Percentiles rank a stretch among this genome's conserved stretches.
Evolutionary conservation across 2,113 vertebrate genomes (phyloP).

Genomic region (Xenus cinereus): DNA sequence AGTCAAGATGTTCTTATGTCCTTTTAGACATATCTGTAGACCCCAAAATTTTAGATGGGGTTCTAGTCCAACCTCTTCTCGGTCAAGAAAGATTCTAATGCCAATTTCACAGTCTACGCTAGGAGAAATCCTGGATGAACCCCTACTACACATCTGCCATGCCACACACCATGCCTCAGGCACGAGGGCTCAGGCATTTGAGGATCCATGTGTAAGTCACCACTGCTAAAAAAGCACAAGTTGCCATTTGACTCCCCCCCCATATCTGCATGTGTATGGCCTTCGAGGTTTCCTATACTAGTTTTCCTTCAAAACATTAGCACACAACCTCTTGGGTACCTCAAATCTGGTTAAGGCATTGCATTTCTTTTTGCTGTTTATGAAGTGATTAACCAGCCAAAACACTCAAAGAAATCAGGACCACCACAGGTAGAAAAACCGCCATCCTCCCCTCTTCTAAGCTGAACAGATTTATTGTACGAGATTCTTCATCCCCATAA

Average conservation of each 20-base stretch:
- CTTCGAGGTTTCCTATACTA: background rate
- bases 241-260: background rate
- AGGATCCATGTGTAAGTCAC: background rate
- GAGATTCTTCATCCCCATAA: background rate
- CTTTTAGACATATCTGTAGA: background rate
- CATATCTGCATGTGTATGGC: background rate
- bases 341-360: background rate
- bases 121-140: background rate
- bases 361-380: background rate
- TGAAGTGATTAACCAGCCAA: background rate
- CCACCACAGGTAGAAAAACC: background rate
- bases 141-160: background rate
- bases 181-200: background rate
- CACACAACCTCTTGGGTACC: accelerated
- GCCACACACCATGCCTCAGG: background rate
- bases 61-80: background rate
- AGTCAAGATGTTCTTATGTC: background rate
- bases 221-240: background rate
- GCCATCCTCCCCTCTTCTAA: background rate
- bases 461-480: background rate
- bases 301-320: background rate
- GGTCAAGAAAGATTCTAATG: background rate
- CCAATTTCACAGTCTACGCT: background rate
- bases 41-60: background rate
- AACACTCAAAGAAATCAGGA: background rate